A percentile compares a stretch with the other conserved stretches of the same genome.
Evolutionary conservation across 2,113 vertebrate genomes (phyloP).

Genomic region (Murina feae): DNA sequence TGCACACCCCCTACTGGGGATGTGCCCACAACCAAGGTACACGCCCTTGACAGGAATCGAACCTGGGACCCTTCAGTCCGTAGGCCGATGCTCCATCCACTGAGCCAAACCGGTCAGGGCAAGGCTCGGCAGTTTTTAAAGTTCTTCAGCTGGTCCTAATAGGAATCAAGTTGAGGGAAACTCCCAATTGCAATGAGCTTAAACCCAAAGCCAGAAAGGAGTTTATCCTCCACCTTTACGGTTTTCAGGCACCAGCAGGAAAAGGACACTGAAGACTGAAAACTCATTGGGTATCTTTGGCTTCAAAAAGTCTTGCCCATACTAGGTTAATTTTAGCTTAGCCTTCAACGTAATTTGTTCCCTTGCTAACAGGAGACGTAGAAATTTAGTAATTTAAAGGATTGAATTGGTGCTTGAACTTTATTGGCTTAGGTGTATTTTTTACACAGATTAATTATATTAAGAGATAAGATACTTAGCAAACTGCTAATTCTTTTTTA

Average conservation of each 20-base stretch:
- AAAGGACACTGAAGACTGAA: not conserved
- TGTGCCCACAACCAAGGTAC: too few species aligned
- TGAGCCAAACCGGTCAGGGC: too few species aligned
- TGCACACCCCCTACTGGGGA: too few species aligned
- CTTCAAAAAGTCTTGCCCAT: not conserved
- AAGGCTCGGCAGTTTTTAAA: not conserved
- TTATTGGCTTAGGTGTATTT: slow-evolving; percentile 72
- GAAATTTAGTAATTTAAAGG: slow-evolving; percentile 75
- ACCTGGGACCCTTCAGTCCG: too few species aligned
- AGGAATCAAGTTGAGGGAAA: not conserved
- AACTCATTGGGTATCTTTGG: not conserved
- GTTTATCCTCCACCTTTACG: not conserved
- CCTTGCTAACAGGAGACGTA: slow-evolving; percentile 71
- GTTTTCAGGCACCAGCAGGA: not conserved
- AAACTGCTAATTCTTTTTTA: slow-evolving; percentile 70
- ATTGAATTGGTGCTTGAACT: slow-evolving; percentile 85
- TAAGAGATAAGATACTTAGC: slow-evolving; percentile 69
- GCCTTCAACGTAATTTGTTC: slow-evolving; percentile 72
- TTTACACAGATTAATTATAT: slow-evolving; percentile 69
- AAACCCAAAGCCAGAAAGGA: not conserved
- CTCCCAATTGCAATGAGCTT: not conserved
- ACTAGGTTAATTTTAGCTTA: slow-evolving; percentile 69
- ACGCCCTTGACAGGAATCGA: too few species aligned
- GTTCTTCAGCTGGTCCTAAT: slow-evolving; percentile 22
- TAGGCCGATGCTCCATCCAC: too few species aligned